phyloP scores from a whole-genome alignment of 2,113 vertebrate species.

The Cnemophilus loriae region DNA sequence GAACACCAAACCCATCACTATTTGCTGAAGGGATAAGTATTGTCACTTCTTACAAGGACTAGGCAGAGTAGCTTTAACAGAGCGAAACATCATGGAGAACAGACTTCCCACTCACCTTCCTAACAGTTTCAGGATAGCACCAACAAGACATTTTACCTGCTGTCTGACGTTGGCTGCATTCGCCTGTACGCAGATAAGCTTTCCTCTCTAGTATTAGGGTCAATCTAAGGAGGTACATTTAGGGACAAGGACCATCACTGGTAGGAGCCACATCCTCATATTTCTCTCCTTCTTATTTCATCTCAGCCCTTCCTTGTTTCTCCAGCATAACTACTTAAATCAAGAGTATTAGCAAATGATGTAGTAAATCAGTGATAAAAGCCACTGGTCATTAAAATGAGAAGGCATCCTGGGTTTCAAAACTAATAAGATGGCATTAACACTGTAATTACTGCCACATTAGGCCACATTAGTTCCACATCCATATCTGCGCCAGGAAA shows the following conservation, averaged over 20 bases:
- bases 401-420: neutral
- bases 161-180: neutral
- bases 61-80: neutral
- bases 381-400: neutral
- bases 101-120: neutral
- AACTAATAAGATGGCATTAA: conserved; percentile 3
- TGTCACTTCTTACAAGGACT: neutral
- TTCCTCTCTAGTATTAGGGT: neutral
- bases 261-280: neutral
- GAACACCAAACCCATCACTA: neutral
- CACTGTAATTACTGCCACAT: neutral
- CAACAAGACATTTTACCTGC: neutral
- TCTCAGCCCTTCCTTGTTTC: neutral
- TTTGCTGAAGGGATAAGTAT: conserved; percentile 12
- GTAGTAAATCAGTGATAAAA: conserved; percentile 18
- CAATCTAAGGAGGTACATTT: neutral
- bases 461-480: conserved; percentile 2
- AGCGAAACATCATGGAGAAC: neutral
- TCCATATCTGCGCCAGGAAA: neutral
- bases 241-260: neutral
- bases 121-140: neutral
- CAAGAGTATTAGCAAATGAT: conserved; percentile 7
- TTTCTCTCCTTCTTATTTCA: neutral
- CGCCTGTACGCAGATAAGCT: neutral
- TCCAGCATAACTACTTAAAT: neutral